Base-by-base conservation (phyloP, 2,797 vertebrate species). In the Pangasius larnaudii region DNA sequence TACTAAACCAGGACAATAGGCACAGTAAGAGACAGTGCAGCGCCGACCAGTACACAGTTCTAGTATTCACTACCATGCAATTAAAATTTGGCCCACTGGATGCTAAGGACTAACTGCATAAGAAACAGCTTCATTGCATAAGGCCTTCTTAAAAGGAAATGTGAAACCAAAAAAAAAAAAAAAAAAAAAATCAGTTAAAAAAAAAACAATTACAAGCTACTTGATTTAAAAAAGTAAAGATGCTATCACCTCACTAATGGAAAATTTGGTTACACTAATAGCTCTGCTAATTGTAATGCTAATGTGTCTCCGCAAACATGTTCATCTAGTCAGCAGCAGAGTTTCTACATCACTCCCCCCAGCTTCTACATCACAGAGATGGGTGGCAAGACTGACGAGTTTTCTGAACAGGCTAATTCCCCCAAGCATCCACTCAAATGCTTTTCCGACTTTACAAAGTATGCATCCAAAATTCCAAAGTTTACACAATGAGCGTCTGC, bases 261-360 rank as follows among this genome's bases (percentile, higher is more conserved):
- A 58, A 79, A 79, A 61, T 82, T 46, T 42, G 79, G 11, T 46
- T 61, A 82, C 46, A 61, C 58, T 82, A 82, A 63, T 82, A 82
- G 36, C 79, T 42, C 46, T 42, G 24, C 13, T 82, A 63, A 82
- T 82, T 82, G 36, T 61, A 82, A 82, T 42, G 36, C 58, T 82
- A 82, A 82, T 82, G 79, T 8, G 22, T 63, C 39, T 61, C 13
- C 3, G 10, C 36, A 46, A 61, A 42, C 14, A 7, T 42, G 58
- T 63, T 82, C 58, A 42, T 42, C 58, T 42, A n/a, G 22, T 82
- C 79, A 36, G 30, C 51, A 58, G 30, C 30, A 36, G 18, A 6
- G 30, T 79, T 46, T 46, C 46, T 46, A 46, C 8, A 46, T 46
- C 46, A 46, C 46, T 46, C 74, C 74, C 49, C 53, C 46, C 5